These are phyloP conservation scores for Porites lutea DNA, from an alignment of 64 coral and sea anemone species.

Conservation along the genomic window DNA sequence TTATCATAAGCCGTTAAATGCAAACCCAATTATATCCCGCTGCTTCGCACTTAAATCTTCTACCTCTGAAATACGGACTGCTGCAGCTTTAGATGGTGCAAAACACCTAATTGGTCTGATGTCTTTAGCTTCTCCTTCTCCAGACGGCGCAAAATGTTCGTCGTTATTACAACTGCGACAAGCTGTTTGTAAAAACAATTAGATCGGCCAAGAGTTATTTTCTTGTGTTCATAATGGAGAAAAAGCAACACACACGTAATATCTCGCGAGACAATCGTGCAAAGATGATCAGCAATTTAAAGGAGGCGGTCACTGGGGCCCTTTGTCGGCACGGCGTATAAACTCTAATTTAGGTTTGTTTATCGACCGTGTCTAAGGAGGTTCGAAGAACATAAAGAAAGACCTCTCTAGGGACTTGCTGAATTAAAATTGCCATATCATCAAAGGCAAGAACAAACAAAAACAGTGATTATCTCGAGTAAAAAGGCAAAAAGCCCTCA, in stretches of 20 bases:
- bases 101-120: background rate
- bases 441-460: slow-evolving; percentile 47
- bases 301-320: background rate
- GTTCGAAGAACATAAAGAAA: background rate
- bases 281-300: slow-evolving; percentile 41
- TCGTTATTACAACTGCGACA: slow-evolving; percentile 7
- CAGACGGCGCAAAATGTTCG: background rate
- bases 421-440: slow-evolving; percentile 65
- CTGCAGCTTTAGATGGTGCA: background rate
- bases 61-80: background rate
- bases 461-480: slow-evolving; percentile 47
- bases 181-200: slow-evolving; percentile 48
- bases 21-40: slow-evolving; percentile 50
- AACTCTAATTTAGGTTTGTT: slow-evolving; percentile 32
- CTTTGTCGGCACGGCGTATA: slow-evolving; percentile 12
- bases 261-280: slow-evolving; percentile 9
- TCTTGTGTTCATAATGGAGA: slow-evolving; percentile 27
- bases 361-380: background rate
- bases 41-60: background rate
- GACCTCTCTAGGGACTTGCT: slow-evolving; percentile 34
- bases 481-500: slow-evolving; percentile 16
- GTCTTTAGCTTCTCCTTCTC: background rate
- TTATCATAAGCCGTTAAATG: slow-evolving; percentile 59
- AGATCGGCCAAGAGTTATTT: slow-evolving; percentile 20
- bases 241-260: slow-evolving; percentile 37